Percentiles rank a stretch among this genome's conserved stretches.
Evolutionary conservation across 2,888 invertebrate genomes (phyloP).

Genomic region (Mellilla xanthometata): DNA sequence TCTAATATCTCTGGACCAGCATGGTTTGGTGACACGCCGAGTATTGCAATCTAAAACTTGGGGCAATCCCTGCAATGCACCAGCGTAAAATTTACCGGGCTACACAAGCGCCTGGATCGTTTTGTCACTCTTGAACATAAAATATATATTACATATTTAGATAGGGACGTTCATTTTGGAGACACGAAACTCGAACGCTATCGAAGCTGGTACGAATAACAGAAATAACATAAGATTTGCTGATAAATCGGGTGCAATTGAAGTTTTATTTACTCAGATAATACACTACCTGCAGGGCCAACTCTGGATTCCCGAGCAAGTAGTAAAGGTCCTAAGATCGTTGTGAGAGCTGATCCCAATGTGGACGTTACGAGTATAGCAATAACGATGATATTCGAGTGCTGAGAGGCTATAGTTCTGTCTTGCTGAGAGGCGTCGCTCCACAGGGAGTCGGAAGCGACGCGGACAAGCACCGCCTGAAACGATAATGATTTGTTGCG

Average conservation of each 20-base stretch:
- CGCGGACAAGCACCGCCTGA: conserved; percentile 74
- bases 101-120: too few species aligned
- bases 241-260: not conserved
- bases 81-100: too few species aligned
- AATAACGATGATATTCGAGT: conserved; percentile 75
- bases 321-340: conserved; percentile 65
- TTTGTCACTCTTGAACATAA: too few species aligned
- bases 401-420: conserved; percentile 59
- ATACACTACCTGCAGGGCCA: conserved; percentile 59
- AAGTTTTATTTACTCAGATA: not conserved
- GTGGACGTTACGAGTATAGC: conserved; percentile 68
- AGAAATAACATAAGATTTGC: not conserved
- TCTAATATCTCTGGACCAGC: too few species aligned
- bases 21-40: too few species aligned
- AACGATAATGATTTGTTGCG: conserved; percentile 34
- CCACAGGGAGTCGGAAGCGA: conserved; percentile 70
- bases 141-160: too few species aligned
- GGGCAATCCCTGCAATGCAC: too few species aligned
- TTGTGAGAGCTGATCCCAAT: conserved; percentile 66
- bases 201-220: too few species aligned
- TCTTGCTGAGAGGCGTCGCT: conserved; percentile 56
- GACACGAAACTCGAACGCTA: too few species aligned
- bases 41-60: too few species aligned
- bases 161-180: too few species aligned
- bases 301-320: conserved; percentile 64